phyloP scores from a whole-genome alignment of 2,888 invertebrate genomes.

The Drosophila robusta region DNA sequence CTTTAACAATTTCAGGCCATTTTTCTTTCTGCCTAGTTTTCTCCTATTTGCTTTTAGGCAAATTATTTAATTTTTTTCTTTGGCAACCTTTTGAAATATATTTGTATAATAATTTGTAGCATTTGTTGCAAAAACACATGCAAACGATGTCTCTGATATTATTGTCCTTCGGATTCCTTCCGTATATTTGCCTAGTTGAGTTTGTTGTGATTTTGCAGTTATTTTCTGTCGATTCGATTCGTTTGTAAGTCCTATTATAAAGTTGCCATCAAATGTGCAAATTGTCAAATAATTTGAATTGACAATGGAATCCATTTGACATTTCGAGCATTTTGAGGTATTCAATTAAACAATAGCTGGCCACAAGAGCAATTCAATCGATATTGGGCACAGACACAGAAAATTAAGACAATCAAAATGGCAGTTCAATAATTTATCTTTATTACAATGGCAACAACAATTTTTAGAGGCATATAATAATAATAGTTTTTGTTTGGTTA shows the following conservation, averaged over 20 bases:
- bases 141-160: conserved; percentile 4
- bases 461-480: background rate
- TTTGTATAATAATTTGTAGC: background rate
- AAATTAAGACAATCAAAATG: conserved; percentile 3
- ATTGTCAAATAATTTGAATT: conserved; percentile 40
- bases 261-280: conserved; percentile 15
- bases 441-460: conserved; percentile 1
- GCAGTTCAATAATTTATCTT: conserved; percentile 1
- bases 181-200: background rate
- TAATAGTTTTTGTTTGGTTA: background rate
- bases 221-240: background rate
- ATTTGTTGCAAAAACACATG: background rate
- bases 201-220: background rate
- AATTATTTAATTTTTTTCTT: conserved; percentile 30
- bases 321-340: conserved; percentile 24
- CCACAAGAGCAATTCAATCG: conserved; percentile 30
- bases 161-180: background rate
- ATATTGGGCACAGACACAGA: conserved; percentile 9
- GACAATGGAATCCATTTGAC: conserved; percentile 16
- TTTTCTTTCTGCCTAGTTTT: conserved; percentile 4
- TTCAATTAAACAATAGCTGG: conserved; percentile 48
- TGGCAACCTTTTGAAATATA: background rate
- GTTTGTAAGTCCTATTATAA: conserved; percentile 14
- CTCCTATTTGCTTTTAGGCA: conserved; percentile 26
- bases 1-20: background rate